Base-by-base conservation (phyloP, 2,113 vertebrate genomes). In the Ursus arctos region DNA sequence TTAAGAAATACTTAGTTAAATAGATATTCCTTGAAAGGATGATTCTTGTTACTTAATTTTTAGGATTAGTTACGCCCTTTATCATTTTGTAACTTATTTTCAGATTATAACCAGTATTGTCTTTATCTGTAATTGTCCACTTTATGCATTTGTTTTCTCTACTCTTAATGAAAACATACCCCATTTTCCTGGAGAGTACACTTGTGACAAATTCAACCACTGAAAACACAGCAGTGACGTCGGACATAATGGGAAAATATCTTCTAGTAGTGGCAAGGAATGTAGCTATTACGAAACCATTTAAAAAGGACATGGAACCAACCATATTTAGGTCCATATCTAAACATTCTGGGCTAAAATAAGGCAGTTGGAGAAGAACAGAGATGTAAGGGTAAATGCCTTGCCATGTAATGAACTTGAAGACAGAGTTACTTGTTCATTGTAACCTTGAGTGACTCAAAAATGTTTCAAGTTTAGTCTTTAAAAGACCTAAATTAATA, bases 261-360 rank as follows among this genome's bases (percentile, higher is more conserved):
- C n/a, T 88, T 76, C 81, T 88, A 71, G 33, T 83, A 80, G 33
- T 94, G 72, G 59, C 53, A 82, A 89, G 49, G 59, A 91, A 85
- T 88, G 6, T 88, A 76, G 19, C 47, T 67, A 9, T 93, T 84
- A 19, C 1, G 61, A 81, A 93, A 40, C n/a, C 9, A 43, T 53
- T 12, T 80, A 67, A 31, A 47, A 55, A 94, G 43, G 69, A 74
- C 26, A 36, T 91, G 40, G 36, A 57, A 69, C 43, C 47, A 65
- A 21, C 26, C 21, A 89, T 13, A 19, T 71, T 79, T 91, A 94
- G 59, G 40, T 74, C 51, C 40, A n/a, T 80, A 24, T 93, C 28
- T 80, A 65, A 93, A 87, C 26, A 96, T n/a, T 95, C 28, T 84
- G 31, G 28, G 16, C 9, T 94, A 77, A 88, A 96, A 89, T 63